A percentile compares a stretch with the other conserved stretches of the same genome.
Evolutionary conservation across 2,797 vertebrate genomes (phyloP).

Genomic region (Cossypha dichroa): DNA sequence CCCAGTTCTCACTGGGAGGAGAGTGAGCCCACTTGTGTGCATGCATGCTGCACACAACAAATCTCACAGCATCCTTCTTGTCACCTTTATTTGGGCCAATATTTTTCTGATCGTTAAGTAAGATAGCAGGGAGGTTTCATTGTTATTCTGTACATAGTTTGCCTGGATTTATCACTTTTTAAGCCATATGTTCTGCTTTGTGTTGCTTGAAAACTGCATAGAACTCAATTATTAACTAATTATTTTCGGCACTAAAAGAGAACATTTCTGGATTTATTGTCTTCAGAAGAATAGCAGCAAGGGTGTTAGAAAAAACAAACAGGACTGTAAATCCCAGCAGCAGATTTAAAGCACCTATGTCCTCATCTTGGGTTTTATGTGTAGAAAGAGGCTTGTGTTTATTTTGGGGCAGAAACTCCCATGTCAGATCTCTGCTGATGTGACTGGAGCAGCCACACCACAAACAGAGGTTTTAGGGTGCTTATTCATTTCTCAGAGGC

Average conservation of each 20-base stretch:
- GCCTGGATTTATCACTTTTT: not conserved
- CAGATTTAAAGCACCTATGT: not conserved
- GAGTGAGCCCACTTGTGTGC: not conserved
- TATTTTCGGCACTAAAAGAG: not conserved
- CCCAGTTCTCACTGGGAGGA: not conserved
- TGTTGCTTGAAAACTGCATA: not conserved
- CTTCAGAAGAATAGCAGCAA: not conserved
- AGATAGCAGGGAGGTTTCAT: not conserved
- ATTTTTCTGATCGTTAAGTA: constrained; percentile 1
- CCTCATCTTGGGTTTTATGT: not conserved
- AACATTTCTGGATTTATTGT: not conserved
- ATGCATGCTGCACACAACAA: not conserved
- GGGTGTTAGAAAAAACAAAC: not conserved
- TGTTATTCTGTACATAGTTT: not conserved
- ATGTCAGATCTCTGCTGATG: not conserved
- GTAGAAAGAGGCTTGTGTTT: not conserved
- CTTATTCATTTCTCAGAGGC: not conserved
- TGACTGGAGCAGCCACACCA: not conserved
- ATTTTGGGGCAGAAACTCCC: not conserved
- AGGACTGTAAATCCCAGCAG: not conserved
- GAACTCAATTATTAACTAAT: not conserved
- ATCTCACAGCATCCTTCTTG: not conserved
- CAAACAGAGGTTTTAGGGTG: not conserved
- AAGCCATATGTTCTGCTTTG: not conserved
- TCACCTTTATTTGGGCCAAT: constrained; percentile 5